Evolutionary conservation across 1,140 invertebrate genomes (phyloP).

Genomic region (Laupala kohalensis): DNA sequence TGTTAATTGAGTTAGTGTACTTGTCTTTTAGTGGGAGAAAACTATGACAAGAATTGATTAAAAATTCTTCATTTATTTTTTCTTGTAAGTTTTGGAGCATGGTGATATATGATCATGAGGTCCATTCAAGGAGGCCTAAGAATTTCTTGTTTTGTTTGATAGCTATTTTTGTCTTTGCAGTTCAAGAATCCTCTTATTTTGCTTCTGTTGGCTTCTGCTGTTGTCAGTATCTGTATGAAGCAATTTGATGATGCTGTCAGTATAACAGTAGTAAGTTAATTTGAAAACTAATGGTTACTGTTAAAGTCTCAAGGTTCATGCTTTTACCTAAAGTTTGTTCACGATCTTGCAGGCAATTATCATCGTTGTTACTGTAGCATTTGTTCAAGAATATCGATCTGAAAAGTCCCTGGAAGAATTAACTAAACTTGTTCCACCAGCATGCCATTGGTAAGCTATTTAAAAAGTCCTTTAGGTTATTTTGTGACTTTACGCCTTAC

Average conservation of each 20-base stretch:
- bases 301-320: not conserved
- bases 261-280: slow-evolving; percentile 83
- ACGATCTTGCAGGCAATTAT: slow-evolving; percentile 53
- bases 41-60: too few species aligned
- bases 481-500: too few species aligned
- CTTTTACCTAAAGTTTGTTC: not conserved
- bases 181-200: slow-evolving; percentile 97
- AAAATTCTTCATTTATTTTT: too few species aligned
- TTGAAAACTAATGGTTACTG: not conserved
- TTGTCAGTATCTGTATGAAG: slow-evolving; percentile 90
- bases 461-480: not conserved
- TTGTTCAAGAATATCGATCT: slow-evolving; percentile 98
- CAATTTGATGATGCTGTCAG: slow-evolving; percentile 98
- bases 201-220: slow-evolving; percentile 83
- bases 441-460: slow-evolving; percentile 55
- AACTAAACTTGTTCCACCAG: slow-evolving; percentile 92
- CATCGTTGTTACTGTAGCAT: slow-evolving; percentile 98
- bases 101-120: too few species aligned
- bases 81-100: too few species aligned
- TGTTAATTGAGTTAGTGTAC: too few species aligned
- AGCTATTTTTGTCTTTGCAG: slow-evolving; percentile 33
- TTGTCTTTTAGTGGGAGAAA: too few species aligned
- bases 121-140: too few species aligned
- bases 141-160: not conserved
- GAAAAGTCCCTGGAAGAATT: slow-evolving; percentile 98